These are phyloP conservation scores for Danaus chrysippus DNA, from an alignment of 2,888 invertebrate genomes.

Conservation along the genomic window DNA sequence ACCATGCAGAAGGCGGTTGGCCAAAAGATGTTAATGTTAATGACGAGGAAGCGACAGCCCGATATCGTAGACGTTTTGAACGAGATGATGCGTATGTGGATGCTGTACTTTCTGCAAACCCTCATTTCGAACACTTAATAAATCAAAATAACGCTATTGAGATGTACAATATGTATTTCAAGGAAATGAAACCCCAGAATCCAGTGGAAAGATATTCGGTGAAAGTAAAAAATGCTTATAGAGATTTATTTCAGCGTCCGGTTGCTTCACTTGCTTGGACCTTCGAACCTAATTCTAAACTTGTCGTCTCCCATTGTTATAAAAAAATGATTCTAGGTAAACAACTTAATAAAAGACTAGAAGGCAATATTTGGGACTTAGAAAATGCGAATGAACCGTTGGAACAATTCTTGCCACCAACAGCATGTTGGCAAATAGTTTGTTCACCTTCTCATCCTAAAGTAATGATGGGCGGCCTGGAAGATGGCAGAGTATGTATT, in stretches of 20 bases:
- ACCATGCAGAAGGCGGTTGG: constrained; percentile 90
- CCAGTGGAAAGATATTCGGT: constrained; percentile 71
- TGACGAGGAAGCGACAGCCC: constrained; percentile 82
- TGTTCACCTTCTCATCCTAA: constrained; percentile 44
- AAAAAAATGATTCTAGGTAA: constrained; percentile 41
- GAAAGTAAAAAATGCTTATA: constrained; percentile 81
- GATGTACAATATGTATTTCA: constrained; percentile 86
- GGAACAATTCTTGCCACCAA: constrained; percentile 41
- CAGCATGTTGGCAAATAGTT: constrained; percentile 49
- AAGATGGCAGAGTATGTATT: constrained; percentile 53
- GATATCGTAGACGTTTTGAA: constrained; percentile 86
- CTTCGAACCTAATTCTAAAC: constrained; percentile 78
- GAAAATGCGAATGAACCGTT: constrained; percentile 52
- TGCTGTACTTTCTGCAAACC: constrained; percentile 75
- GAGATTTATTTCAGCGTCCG: constrained; percentile 68
- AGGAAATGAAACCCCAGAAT: constrained; percentile 64
- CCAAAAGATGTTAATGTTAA: constrained; percentile 82
- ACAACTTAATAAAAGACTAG: constrained; percentile 56
- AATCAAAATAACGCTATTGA: constrained; percentile 87
- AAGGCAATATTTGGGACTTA: constrained; percentile 82
- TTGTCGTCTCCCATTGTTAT: constrained; percentile 81
- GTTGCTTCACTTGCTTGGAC: constrained; percentile 83
- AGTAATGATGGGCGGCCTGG: constrained; percentile 47
- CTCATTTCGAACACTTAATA: constrained; percentile 80
- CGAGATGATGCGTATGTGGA: constrained; percentile 85